Percentiles rank a stretch among this genome's conserved stretches.
Conservation (phyloP, 2,888 invertebrate genomes). For the Calephelis perditalis region DNA sequence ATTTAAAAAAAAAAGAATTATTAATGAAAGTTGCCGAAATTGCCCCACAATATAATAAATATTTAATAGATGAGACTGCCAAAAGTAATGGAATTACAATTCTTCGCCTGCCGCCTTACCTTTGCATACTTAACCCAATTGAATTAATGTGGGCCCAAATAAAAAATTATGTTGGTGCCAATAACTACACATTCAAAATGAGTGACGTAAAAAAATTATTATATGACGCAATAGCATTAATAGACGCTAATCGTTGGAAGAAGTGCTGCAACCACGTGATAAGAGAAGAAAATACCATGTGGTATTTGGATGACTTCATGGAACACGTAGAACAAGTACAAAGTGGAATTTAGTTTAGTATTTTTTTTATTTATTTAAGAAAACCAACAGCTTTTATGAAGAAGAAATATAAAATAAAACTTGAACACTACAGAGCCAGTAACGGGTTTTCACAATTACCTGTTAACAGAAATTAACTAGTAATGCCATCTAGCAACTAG, state of each 20-base stretch:
- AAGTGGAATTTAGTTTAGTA: too few relatives aligned
- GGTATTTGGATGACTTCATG: slow-evolving; percentile 22
- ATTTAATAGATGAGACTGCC: not conserved
- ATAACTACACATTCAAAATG: slow-evolving; percentile 21
- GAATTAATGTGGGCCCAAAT: slow-evolving; percentile 7
- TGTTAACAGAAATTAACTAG: too few relatives aligned
- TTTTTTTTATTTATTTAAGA: too few relatives aligned
- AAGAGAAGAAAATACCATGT: slow-evolving; percentile 21
- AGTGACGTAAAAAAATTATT: slow-evolving; percentile 23
- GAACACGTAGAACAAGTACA: slow-evolving; percentile 20
- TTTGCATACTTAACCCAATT: slow-evolving; percentile 16
- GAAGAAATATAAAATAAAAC: too few relatives aligned
- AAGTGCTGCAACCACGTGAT: slow-evolving; percentile 23
- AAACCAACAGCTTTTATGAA: too few relatives aligned
- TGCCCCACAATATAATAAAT: too few relatives aligned
- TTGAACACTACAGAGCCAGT: too few relatives aligned
- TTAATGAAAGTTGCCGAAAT: too few relatives aligned
- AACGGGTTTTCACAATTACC: too few relatives aligned
- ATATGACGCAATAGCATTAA: slow-evolving; percentile 23
- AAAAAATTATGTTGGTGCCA: slow-evolving; percentile 22
- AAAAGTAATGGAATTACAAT: slow-evolving; percentile 21
- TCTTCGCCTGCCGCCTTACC: slow-evolving; percentile 20
- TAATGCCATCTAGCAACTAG: too few relatives aligned
- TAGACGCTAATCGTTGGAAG: slow-evolving; percentile 27
- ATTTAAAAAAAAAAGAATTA: too few relatives aligned